Base-by-base conservation (phyloP, 1,140 invertebrate genomes). In the Pseudachorutes palmiensis region DNA sequence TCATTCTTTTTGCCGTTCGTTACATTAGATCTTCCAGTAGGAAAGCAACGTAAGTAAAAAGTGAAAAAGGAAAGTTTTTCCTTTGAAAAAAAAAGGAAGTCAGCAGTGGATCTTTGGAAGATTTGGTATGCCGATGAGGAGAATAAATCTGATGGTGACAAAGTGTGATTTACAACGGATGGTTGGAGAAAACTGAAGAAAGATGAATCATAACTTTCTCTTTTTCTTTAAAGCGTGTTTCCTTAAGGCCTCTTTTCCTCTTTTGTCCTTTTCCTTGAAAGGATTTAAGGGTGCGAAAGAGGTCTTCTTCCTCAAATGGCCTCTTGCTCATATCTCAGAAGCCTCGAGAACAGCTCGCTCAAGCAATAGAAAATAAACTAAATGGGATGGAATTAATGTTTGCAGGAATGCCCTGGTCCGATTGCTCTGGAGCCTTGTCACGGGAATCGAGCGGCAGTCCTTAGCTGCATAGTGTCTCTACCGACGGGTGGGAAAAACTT, bases 351-450 rank as follows among this genome's bases (percentile, higher is more conserved):
- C n/a, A n/a, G n/a, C 19, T 19, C 19, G 36, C 36, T 45, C 9
- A 12, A 45, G 19, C 9, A 19, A 19, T 70, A 78, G 75, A 76
- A 80, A 68, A 62, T 58, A 66, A 30, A 62, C 49, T 36, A 33
- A 64, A 67, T 55, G 64, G 33, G 16, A 72, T 58, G 59, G 48
- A 66, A 51, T 66, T 16, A 30, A 28, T 61, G 67, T 60, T 74
- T 75, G 14, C 72, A 87, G 82, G 86, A 89, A 76, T 86, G 87
- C 66, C 92, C 93, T 16, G 92, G 91, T 80, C 92, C 94, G 31
- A 92, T 98, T 74, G 92, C 94, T 26, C 80, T 97, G 69, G 94
- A 98, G 79, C 93, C 94, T 60, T 93, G 93, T 76, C 83, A 83
- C 75, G 90, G 89, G 33, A 92, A 92, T 75, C 85, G 90, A 77